phyloP scores from a whole-genome alignment of 2,113 vertebrate species.

The Bubo blakistoni region DNA sequence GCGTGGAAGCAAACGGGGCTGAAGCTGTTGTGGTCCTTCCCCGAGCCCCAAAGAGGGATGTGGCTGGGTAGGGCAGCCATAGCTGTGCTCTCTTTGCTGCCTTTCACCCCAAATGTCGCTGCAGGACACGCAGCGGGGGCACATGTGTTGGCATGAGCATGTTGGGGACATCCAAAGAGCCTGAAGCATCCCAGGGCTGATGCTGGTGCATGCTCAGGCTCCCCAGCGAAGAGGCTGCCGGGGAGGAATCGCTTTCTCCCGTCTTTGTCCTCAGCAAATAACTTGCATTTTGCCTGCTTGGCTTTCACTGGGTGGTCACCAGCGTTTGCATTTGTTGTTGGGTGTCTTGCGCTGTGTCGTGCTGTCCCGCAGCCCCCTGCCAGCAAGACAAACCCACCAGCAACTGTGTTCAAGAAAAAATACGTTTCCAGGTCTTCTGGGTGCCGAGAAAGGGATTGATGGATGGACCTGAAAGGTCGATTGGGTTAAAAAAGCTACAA shows the following conservation, averaged over 20 bases:
- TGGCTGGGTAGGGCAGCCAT: rapidly evolving
- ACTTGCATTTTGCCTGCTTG: background rate
- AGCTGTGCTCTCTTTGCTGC: background rate
- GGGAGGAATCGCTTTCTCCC: background rate
- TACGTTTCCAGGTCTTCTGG: background rate
- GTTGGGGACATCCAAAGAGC: background rate
- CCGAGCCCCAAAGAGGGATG: rapidly evolving
- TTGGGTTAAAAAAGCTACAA: rapidly evolving
- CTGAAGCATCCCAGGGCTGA: background rate
- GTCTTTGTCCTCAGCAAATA: background rate
- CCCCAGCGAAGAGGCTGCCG: background rate
- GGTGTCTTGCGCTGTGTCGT: rapidly evolving
- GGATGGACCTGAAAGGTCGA: rapidly evolving
- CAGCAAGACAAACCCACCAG: background rate
- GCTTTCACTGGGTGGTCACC: background rate
- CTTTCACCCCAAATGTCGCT: background rate
- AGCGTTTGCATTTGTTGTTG: rapidly evolving
- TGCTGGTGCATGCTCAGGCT: background rate
- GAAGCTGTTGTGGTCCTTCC: background rate
- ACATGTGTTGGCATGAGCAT: rapidly evolving
- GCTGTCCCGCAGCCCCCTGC: background rate
- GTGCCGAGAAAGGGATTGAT: background rate
- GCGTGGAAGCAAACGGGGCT: rapidly evolving
- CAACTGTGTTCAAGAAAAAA: background rate
- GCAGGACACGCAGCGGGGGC: background rate